These are phyloP conservation scores for Liposcelis brunnea DNA, from an alignment of 2,888 invertebrate species.

Conservation along the genomic window DNA sequence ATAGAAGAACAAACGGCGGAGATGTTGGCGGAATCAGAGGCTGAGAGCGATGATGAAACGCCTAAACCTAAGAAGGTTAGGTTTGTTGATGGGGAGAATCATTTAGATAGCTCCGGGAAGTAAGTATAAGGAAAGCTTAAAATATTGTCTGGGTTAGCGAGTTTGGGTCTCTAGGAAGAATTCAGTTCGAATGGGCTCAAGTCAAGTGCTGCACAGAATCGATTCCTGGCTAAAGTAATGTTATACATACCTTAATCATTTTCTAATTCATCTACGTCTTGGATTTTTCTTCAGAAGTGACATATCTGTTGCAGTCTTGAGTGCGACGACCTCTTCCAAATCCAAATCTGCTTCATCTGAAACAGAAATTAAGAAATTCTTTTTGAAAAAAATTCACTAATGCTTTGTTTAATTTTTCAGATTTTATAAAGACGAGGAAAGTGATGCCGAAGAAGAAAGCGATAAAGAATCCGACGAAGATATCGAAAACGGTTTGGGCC, in stretches of 20 bases:
- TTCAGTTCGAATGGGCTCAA: too few species aligned
- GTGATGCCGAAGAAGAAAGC: conserved; percentile 22
- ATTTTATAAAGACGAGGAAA: conserved; percentile 20
- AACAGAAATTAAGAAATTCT: background rate
- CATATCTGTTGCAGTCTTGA: too few species aligned
- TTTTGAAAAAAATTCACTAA: background rate
- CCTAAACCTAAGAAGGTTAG: conserved; percentile 29
- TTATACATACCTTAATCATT: too few species aligned
- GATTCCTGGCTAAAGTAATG: too few species aligned
- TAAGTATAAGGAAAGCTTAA: conserved; percentile 15
- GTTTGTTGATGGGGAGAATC: conserved; percentile 21
- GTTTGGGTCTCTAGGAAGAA: background rate
- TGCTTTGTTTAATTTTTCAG: conserved; percentile 11
- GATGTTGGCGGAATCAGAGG: conserved; percentile 43
- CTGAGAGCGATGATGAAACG: conserved; percentile 37
- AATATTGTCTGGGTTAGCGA: background rate
- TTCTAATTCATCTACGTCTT: too few species aligned
- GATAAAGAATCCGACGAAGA: conserved; percentile 17
- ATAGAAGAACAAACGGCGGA: conserved; percentile 47
- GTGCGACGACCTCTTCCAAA: too few species aligned
- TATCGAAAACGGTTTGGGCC: conserved; percentile 17
- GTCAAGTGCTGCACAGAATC: too few species aligned
- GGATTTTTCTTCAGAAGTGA: too few species aligned
- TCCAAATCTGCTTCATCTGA: background rate
- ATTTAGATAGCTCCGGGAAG: conserved; percentile 25